Evolutionary conservation across 2,888 invertebrate genomes (phyloP).

Genomic region (Rhagonycha lutea): DNA sequence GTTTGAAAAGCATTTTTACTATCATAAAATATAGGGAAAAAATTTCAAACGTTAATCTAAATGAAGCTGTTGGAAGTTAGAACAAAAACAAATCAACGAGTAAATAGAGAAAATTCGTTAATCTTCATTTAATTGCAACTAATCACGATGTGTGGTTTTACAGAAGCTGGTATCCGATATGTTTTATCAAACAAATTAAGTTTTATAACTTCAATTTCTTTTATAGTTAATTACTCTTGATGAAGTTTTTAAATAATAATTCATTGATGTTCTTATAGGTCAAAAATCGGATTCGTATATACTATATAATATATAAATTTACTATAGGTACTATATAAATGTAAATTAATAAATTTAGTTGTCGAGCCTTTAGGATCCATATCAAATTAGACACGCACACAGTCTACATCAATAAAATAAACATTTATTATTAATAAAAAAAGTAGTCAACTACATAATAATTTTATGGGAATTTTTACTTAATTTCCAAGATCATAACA

Average conservation of each 20-base stretch:
- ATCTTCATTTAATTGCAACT: conserved; percentile 38
- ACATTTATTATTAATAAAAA: neutral
- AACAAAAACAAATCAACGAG: conserved; percentile 6
- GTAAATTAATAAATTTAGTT: neutral
- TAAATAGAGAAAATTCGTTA: conserved; percentile 25
- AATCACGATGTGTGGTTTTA: conserved; percentile 31
- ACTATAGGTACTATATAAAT: neutral
- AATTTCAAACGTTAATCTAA: neutral
- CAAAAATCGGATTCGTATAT: neutral
- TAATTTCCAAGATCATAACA: neutral
- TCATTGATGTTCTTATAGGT: neutral
- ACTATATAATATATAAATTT: neutral
- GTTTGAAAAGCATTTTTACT: neutral
- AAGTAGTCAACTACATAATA: neutral
- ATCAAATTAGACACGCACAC: neutral
- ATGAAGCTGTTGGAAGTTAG: neutral
- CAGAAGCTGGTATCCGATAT: conserved; percentile 27
- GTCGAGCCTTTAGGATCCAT: neutral
- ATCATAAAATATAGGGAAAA: neutral
- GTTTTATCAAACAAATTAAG: conserved; percentile 35
- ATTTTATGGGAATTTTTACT: neutral
- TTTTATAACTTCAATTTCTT: conserved; percentile 32
- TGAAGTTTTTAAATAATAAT: neutral
- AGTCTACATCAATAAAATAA: neutral
- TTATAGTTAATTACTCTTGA: neutral